Conservation (phyloP, 2,113 vertebrate species). For the Mionectes macconnelli region DNA sequence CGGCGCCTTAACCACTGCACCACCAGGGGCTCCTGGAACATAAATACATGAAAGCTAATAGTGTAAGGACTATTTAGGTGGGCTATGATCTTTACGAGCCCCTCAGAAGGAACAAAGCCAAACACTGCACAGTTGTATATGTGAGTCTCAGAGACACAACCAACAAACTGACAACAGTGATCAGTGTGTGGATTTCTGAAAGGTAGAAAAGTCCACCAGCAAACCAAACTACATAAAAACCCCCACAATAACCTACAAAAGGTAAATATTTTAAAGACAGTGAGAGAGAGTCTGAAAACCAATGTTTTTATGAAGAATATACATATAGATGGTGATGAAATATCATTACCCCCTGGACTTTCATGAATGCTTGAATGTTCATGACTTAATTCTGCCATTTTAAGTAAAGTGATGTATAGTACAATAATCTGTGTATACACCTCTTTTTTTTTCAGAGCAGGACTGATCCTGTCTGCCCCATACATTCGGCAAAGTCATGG, state of each 20-base stretch:
- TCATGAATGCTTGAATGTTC: not conserved
- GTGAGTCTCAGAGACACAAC: not conserved
- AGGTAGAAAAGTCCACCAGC: not conserved
- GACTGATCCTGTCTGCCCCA: not conserved
- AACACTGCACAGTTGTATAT: not conserved
- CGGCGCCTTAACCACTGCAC: too few species aligned
- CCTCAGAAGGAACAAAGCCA: not conserved
- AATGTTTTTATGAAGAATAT: not conserved
- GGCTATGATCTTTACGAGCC: not conserved
- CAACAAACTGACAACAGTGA: not conserved
- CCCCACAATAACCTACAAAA: not conserved
- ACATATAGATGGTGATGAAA: not conserved
- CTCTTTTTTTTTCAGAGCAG: not conserved
- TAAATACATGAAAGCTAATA: not conserved
- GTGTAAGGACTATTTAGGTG: not conserved
- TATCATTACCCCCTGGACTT: not conserved
- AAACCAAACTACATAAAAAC: rapidly evolving
- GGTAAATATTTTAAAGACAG: not conserved
- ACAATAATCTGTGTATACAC: rapidly evolving
- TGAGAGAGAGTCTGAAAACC: not conserved
- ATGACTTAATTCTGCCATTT: not conserved
- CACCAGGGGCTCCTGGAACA: too few species aligned
- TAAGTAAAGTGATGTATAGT: not conserved
- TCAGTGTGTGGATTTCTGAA: not conserved
- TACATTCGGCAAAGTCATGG: not conserved